Evolutionary conservation across 2,888 invertebrate genomes (phyloP).

Genomic region (Phorcus lineatus): DNA sequence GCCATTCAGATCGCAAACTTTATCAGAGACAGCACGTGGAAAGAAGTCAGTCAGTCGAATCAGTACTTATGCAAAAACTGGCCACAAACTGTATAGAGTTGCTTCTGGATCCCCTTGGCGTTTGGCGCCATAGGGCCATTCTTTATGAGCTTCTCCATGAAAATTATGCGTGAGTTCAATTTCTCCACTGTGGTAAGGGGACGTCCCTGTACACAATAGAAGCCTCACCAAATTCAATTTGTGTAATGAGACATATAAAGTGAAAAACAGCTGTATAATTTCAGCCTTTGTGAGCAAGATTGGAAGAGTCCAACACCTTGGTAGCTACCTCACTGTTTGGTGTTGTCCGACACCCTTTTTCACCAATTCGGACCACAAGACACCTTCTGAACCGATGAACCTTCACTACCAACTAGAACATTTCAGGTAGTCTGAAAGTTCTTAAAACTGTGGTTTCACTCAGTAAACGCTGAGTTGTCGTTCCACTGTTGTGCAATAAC

Average conservation of each 20-base stretch:
- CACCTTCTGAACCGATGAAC: too few relatives aligned
- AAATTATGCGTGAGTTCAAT: not conserved
- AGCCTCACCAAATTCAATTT: not conserved
- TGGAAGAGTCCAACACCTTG: too few relatives aligned
- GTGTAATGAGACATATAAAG: not conserved
- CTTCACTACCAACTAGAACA: too few relatives aligned
- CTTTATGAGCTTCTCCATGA: not conserved
- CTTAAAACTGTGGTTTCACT: too few relatives aligned
- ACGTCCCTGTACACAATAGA: not conserved
- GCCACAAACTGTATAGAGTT: too few relatives aligned
- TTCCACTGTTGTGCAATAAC: too few relatives aligned
- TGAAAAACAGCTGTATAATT: not conserved
- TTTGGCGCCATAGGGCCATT: not conserved
- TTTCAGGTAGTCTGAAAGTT: too few relatives aligned
- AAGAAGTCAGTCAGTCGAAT: not conserved
- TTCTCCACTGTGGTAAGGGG: not conserved
- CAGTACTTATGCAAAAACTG: not conserved
- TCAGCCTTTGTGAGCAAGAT: not conserved
- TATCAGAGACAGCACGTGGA: not conserved
- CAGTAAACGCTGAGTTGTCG: too few relatives aligned
- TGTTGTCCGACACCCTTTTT: too few relatives aligned
- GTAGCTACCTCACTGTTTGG: too few relatives aligned
- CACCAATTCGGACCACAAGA: too few relatives aligned
- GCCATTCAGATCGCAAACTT: not conserved
- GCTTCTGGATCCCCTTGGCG: too few relatives aligned